These are phyloP conservation scores for Corvus hawaiiensis DNA, from an alignment of 2,113 vertebrate species.

Conservation along the genomic window DNA sequence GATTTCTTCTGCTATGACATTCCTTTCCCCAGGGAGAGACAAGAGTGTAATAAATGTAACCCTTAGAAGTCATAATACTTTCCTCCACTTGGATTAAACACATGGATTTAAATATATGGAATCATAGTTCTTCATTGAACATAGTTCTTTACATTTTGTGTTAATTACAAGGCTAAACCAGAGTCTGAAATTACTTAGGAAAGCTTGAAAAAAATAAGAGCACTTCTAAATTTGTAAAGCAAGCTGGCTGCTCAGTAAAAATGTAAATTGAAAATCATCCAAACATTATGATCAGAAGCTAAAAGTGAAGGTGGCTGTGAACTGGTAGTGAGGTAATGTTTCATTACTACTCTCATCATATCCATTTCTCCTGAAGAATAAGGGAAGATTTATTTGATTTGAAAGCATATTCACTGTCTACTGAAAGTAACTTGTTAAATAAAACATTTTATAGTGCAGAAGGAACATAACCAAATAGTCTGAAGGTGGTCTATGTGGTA, in stretches of 20 bases:
- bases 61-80: neutral
- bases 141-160: neutral
- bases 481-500: neutral
- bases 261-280: neutral
- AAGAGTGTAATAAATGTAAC: neutral
- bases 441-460: neutral
- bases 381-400: neutral
- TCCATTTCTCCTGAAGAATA: neutral
- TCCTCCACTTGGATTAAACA: neutral
- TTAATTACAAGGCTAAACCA: neutral
- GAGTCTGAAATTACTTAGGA: neutral
- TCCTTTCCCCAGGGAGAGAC: neutral
- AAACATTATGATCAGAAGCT: neutral
- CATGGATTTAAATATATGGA: neutral
- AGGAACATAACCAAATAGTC: neutral
- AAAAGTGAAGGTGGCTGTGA: neutral
- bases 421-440: neutral
- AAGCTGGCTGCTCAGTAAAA: neutral
- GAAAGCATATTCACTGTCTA: neutral
- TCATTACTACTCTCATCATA: neutral
- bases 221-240: neutral
- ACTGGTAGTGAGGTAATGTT: neutral
- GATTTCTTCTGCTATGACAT: neutral
- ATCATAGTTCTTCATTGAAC: neutral
- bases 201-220: neutral